Evolutionary conservation across 1,140 invertebrate genomes (phyloP), one percentile per base, ranked within the genome.

Genomic region (Drosophila repleta): DNA sequence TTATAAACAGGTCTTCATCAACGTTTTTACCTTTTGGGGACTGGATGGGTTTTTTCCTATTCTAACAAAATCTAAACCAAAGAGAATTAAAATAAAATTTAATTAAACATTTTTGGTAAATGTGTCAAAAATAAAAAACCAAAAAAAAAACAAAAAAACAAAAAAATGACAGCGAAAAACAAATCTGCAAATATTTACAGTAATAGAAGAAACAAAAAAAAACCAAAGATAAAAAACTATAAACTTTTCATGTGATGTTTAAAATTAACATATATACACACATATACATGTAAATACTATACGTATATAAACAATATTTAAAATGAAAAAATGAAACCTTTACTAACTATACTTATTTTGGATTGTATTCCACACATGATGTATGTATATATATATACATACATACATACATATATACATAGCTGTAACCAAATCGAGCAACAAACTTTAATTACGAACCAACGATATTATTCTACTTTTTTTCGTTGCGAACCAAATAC

Each of bases 211-310:
- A 15, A 43, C 2, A 48, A 20, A 48, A 70, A 65, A 73, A 51
- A 8, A 43, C 2, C 35, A 20, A 48, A 70, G 62, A 73, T 46
- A 8, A 29, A 74, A 73, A 61, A 73, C 63, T 53, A 76, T 73
- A 76, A 88, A 87, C 75, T 79, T 88, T 79, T 79, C 71, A 87
- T 88, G 79, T 87, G 82, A 87, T 87, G 74, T 87, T 87, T 80
- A 88, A 85, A 65, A 76, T 83, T 81, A 81, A 81, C 55, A 57
- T 41, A 68, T 56, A 55, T 37, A 61, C 39, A 52, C 11, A 53
- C 51, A 15, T 55, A 43, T 32, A 63, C 43, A 55, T 32, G 52
- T 35, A 48, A 35, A 39, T 32, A 35, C 35, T 52, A 60, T 37
- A 65, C 26, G 53, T 58, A 68, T 37, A 71, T 66, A 56, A 17